Conservation (phyloP, 2,113 vertebrate genomes). For the Ageneiosus marmoratus region DNA sequence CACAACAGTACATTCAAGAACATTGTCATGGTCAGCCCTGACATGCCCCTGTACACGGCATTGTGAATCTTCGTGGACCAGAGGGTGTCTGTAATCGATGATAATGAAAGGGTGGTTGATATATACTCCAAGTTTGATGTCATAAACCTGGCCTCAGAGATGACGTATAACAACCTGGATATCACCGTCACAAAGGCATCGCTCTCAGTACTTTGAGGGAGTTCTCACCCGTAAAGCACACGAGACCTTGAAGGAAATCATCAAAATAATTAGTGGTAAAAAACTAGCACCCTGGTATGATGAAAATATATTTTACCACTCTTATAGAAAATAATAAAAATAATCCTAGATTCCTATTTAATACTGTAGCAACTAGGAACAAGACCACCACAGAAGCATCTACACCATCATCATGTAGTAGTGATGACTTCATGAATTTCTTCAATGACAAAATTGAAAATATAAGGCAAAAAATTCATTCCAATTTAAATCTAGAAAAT, state of each 20-base stretch:
- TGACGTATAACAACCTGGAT: conserved; percentile 97
- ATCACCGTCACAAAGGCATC: conserved; percentile 95
- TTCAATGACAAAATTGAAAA: too few relatives aligned
- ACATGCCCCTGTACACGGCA: conserved; percentile 91
- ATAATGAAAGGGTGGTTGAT: conserved; percentile 91
- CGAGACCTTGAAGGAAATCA: conserved; percentile 90
- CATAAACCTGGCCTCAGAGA: conserved; percentile 95
- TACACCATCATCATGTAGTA: too few relatives aligned
- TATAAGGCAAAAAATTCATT: too few relatives aligned
- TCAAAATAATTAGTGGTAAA: too few relatives aligned
- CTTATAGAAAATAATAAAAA: too few relatives aligned
- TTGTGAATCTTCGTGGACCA: conserved; percentile 96
- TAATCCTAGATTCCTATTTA: too few relatives aligned
- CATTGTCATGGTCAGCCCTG: conserved; percentile 86
- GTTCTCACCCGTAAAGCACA: conserved; percentile 91
- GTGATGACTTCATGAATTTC: too few relatives aligned
- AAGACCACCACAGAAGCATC: too few relatives aligned
- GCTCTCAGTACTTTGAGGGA: conserved; percentile 96
- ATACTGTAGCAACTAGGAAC: too few relatives aligned
- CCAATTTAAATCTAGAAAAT: too few relatives aligned
- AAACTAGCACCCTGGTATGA: too few relatives aligned
- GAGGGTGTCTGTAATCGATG: conserved; percentile 92
- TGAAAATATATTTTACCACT: too few relatives aligned
- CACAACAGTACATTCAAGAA: conserved; percentile 90
- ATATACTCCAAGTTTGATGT: conserved; percentile 98